Base-by-base conservation (phyloP, 2,113 vertebrate genomes). In the Solea solea region DNA sequence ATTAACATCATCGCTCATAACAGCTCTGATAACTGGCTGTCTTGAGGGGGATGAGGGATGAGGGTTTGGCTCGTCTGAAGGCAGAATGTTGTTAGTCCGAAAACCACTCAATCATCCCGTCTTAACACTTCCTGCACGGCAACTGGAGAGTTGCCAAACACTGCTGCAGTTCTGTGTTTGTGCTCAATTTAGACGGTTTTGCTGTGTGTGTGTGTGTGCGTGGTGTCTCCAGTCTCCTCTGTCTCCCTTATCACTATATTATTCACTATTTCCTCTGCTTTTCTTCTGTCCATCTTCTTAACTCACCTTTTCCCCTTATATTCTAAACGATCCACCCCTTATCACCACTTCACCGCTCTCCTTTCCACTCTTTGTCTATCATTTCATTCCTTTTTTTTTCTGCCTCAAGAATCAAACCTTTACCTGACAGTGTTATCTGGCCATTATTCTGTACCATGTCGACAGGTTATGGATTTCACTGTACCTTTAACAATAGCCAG, bases 1-100 rank as follows among this genome's bases (percentile, higher is more conserved):
- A 92, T 92, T 92, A 92, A 89, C 89, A 90, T 86, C 89, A 92
- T 92, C 86, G 75, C 81, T 92, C 92, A 91, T 87, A 88, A 92
- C 56, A 66, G 87, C 80, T 84, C 84, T 88, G 78, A 88, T 91
- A 91, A 89, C 80, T 64, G 76, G 64, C 76, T 85, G 83, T 89
- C 84, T 84, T 42, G 25, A 15, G 59, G 62, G 54, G 67, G 64
- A 85, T 88, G 82, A 91, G 64, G 76, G 78, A 89, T 89, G 84
- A 75, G 72, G 58, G 64, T 76, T 81, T 45, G 34, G 72, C 78
- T 87, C 73, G 49, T 85, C 75, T 71, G 69, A 74, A 76, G 76
- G 80, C 58, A 80, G 74, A 91, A 83, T 78, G 81, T 82, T 88
- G 86, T 89, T 86, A 72, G 83, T 82, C 84, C 71, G 57, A 72